Conservation (phyloP, 64 coral and sea anemone species). For the Astreopora myriophthalma region DNA sequence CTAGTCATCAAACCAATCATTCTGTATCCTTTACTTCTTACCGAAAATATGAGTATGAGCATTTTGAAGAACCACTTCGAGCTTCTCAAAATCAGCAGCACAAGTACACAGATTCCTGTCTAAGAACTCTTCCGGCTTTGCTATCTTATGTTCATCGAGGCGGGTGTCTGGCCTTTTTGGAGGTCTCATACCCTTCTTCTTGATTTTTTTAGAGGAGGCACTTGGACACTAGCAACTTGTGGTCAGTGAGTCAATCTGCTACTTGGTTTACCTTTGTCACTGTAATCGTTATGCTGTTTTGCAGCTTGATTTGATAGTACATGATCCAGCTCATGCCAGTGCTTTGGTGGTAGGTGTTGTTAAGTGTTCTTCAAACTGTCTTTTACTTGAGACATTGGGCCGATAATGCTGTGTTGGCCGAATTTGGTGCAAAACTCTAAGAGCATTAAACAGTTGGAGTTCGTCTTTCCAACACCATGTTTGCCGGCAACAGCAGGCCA, state of each 20-base stretch:
- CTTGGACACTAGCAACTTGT: constrained; percentile 34
- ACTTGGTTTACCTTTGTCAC: constrained; percentile 19
- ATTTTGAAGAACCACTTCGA: constrained; percentile 40
- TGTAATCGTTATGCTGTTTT: constrained; percentile 30
- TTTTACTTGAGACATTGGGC: constrained; percentile 30
- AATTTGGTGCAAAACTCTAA: constrained; percentile 20
- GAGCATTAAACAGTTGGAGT: constrained; percentile 13
- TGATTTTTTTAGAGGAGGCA: constrained; percentile 32
- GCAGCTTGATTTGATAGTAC: constrained; percentile 26
- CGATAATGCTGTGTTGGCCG: constrained; percentile 2
- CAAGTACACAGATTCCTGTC: constrained; percentile 22
- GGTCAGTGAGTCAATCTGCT: constrained; percentile 41
- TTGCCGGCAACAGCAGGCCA: not conserved
- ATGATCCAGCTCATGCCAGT: constrained; percentile 37
- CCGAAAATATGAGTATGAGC: constrained; percentile 51
- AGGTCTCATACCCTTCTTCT: too few relatives aligned
- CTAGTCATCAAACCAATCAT: constrained; percentile 61
- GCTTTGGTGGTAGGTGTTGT: not conserved
- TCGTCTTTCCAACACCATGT: constrained; percentile 10
- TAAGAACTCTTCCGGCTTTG: constrained; percentile 1
- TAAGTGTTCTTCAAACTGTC: constrained; percentile 42
- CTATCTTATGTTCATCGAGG: constrained; percentile 65
- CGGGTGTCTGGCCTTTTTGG: too few relatives aligned
- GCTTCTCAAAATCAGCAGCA: constrained; percentile 39
- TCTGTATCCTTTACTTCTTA: constrained; percentile 39